A percentile compares a stretch with the other conserved stretches of the same genome.
Evolutionary conservation across 2,888 invertebrate species (phyloP).

Genomic region (Scrobipalpa costella): DNA sequence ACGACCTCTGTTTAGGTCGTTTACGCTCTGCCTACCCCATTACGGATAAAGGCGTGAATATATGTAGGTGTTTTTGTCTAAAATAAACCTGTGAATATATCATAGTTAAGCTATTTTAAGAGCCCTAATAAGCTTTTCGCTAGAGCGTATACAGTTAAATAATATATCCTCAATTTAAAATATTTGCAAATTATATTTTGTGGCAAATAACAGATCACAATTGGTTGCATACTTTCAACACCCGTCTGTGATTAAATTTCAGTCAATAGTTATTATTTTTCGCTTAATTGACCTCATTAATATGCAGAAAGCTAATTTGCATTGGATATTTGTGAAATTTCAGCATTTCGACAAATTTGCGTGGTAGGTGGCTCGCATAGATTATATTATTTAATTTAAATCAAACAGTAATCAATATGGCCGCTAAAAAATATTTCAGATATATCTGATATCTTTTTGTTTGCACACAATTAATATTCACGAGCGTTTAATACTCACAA

Average conservation of each 20-base stretch:
- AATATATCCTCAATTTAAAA: not conserved
- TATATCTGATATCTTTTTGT: no score
- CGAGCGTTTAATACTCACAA: no score
- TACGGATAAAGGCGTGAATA: no score
- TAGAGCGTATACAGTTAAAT: not conserved
- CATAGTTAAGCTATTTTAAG: no score
- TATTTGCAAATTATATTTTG: not conserved
- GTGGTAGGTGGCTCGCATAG: not conserved
- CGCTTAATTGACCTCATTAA: not conserved
- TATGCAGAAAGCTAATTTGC: conserved; percentile 10
- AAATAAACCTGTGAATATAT: no score
- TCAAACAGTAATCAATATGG: not conserved
- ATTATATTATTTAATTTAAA: not conserved
- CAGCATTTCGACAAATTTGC: not conserved
- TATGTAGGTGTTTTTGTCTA: no score
- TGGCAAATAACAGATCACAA: not conserved
- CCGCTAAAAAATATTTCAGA: no score
- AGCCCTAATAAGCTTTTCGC: not conserved
- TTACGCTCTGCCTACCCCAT: no score
- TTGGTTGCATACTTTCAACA: not conserved
- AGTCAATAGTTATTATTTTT: conserved; percentile 2
- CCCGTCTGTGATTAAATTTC: not conserved
- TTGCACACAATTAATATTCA: not conserved
- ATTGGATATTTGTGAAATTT: not conserved
- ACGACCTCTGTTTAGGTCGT: no score